Evolutionary conservation across 2,888 invertebrate species (phyloP), one percentile per base, ranked within the genome.

Genomic region (Scaptomyza reducta): DNA sequence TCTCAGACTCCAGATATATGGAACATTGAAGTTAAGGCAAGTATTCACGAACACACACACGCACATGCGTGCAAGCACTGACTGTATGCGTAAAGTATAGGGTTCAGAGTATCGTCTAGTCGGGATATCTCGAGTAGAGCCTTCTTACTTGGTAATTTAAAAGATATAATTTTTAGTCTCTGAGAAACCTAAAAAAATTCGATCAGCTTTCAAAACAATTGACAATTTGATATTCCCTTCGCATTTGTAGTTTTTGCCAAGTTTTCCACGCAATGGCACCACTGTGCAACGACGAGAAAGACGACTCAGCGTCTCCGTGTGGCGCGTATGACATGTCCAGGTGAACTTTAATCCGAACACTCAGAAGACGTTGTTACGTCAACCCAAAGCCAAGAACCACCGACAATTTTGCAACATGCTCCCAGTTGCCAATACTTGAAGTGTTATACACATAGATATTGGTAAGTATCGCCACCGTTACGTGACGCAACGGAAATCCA

Each of bases 241-340:
- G 22, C 1, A 1, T 5, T 22, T 22, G 22, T 2, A 22, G 0
- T 27, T 27, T 18, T 18, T 18, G 18, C 13, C 29, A 18, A 33
- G 13, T 18, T 18, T 33, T 33, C 9, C 18, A 33, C 33, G 10
- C 47, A 13, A n/a, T 13, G 16, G 13, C 13, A n/a, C 47, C 49
- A 22, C n/a, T 10, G 49, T 47, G n/a, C 18, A 10, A 6, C 46
- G 16, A 11, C 29, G 46, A 16, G 16, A 16, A 47, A 14, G 27
- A 11, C 27, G 29, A 25, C 31, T 13, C 6, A 33, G 11, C 31
- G 11, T 6, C 31, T 59, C 13, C 53, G 45, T 33, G 75, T 84
- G 69, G 77, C 68, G 62, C 78, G 64, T 78, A 79, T 62, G 62
- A 59, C 68, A 35, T 49, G 57, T 38, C 27, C 51, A 50, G 51